phyloP scores from a whole-genome alignment of 2,888 invertebrate genomes.

The Rapana venosa region DNA sequence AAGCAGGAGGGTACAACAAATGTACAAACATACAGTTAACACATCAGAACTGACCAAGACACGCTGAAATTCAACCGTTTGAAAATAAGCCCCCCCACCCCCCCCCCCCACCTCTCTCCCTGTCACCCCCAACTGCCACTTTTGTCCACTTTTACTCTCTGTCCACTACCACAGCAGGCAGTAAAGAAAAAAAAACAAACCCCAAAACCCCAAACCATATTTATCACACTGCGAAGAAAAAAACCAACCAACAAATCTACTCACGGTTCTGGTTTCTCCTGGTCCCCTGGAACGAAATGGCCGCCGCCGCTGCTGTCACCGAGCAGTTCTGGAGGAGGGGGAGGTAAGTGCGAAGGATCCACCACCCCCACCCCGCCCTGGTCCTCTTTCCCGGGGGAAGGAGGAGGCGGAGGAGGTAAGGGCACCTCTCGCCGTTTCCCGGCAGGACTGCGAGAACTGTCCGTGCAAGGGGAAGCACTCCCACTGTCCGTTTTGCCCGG shows the following conservation, averaged over 20 bases:
- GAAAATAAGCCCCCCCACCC: too few relatives aligned
- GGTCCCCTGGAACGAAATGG: slow-evolving; percentile 36
- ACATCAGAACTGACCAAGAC: not conserved
- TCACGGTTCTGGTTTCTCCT: slow-evolving; percentile 42
- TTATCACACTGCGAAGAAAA: not conserved
- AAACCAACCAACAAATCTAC: not conserved
- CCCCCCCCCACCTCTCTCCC: too few relatives aligned
- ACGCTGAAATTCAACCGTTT: not conserved
- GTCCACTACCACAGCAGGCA: not conserved
- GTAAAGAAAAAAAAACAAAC: not conserved
- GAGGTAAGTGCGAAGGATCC: slow-evolving; percentile 49
- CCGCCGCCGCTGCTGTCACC: slow-evolving; percentile 20
- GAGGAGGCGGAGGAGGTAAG: slow-evolving; percentile 32
- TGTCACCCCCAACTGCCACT: too few relatives aligned
- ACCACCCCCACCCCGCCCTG: slow-evolving; percentile 26
- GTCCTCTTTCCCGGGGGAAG: not conserved
- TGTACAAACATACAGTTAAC: too few relatives aligned
- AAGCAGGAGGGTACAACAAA: too few relatives aligned
- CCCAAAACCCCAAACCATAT: too few relatives aligned
- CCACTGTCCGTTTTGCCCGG: slow-evolving; percentile 24
- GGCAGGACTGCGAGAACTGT: slow-evolving; percentile 22
- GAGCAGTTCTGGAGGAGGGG: slow-evolving; percentile 55
- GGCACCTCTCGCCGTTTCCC: slow-evolving; percentile 36
- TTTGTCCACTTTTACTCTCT: too few relatives aligned
- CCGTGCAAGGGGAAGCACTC: slow-evolving; percentile 13